Base-by-base conservation (phyloP, 2,797 vertebrate genomes). In the Denticeps clupeoides region DNA sequence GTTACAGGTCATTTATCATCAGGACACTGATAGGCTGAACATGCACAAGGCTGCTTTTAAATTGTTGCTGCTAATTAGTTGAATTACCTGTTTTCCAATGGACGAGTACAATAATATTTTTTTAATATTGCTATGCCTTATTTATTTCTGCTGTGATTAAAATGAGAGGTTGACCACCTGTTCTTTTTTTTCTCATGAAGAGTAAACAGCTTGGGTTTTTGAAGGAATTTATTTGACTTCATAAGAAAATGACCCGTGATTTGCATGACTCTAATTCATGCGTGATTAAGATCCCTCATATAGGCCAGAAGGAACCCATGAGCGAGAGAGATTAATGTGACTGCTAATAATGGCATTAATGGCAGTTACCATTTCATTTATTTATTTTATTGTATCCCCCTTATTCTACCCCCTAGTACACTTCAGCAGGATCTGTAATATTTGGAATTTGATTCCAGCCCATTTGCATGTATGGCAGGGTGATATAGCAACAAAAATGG, bases 331-430 rank as follows among this genome's bases (percentile, higher is more conserved):
- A 48, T 48, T 40, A 48, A 48, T 48, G 18, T 16, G 1, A 9
- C 46, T 18, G 18, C 15, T 47, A 32, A 38, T 48, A 27, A 40
- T 48, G 15, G 11, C 26, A 38, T 48, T 38, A 38, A 38, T 38
- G 35, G 21, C n/a, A n/a, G n/a, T n/a, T n/a, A n/a, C n/a, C n/a
- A n/a, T 35, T 21, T 38, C 9, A 35, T 38, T 8, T 38, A 16
- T 19, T 38, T 18, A 21, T 37, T 18, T 37, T n/a, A n/a, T n/a
- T n/a, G n/a, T n/a, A n/a, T n/a, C n/a, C 33, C 16, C 15, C 33
- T 18, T 9, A 8, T 19, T 16, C 18, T 38, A n/a, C 18, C 35
- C 7, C 8, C 4, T 35, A 4, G 4, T 21, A 21, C 3, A 35
- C 35, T 38, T 21, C 38, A 19, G 10, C 38, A 38, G 35, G 35